phyloP scores from a whole-genome alignment of 2,888 invertebrate genomes.

The Diogma glabrata region DNA sequence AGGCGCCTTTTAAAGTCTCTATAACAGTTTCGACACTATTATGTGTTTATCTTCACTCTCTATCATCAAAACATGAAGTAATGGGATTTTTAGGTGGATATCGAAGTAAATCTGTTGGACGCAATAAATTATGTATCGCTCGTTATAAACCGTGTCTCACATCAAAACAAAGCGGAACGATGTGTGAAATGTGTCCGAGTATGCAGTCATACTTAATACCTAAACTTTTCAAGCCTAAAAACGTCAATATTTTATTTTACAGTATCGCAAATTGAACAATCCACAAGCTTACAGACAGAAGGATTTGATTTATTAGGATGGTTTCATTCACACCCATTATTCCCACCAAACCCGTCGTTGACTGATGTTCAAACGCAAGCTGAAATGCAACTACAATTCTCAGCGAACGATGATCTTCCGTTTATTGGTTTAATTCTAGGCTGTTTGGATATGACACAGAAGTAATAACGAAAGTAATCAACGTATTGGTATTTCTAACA shows the following conservation, averaged over 20 bases:
- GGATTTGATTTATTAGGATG: constrained; percentile 50
- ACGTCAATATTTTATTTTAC: constrained; percentile 16
- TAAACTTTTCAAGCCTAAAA: not conserved
- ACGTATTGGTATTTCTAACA: not conserved
- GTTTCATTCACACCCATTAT: constrained; percentile 69
- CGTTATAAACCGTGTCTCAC: constrained; percentile 54
- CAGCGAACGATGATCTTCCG: constrained; percentile 18
- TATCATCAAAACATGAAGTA: constrained; percentile 56
- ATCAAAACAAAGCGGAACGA: constrained; percentile 48
- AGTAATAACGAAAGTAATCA: constrained; percentile 14
- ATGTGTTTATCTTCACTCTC: constrained; percentile 58
- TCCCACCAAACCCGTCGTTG: constrained; percentile 56
- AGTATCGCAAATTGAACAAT: constrained; percentile 51
- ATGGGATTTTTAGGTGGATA: constrained; percentile 61
- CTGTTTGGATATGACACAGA: constrained; percentile 19
- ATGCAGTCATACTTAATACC: constrained; percentile 12
- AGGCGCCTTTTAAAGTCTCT: constrained; percentile 52
- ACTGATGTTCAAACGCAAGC: constrained; percentile 56
- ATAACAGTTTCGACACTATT: constrained; percentile 49
- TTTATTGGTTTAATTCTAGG: constrained; percentile 21
- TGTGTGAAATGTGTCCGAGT: constrained; percentile 72
- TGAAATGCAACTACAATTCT: constrained; percentile 40
- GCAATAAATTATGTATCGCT: constrained; percentile 35
- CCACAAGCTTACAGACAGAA: constrained; percentile 40
- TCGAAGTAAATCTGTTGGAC: constrained; percentile 17